phyloP scores from a whole-genome alignment of 2,113 vertebrate species.

The Neolamprologus cancellatus region DNA sequence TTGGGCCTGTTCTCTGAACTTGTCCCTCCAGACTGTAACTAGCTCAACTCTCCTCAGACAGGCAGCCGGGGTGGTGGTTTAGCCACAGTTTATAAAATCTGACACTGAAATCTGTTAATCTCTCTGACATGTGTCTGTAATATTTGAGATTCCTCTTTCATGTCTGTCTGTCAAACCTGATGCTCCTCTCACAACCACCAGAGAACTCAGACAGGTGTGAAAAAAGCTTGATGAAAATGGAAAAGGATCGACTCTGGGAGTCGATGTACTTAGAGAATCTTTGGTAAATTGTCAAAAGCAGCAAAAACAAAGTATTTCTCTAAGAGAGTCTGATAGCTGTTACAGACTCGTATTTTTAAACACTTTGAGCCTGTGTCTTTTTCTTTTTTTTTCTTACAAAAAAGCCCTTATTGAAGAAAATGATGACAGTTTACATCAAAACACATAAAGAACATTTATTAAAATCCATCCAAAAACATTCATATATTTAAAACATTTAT shows the following conservation, averaged over 20 bases:
- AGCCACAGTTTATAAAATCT: accelerated
- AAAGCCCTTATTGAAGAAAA: neutral
- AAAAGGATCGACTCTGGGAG: neutral
- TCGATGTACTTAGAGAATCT: neutral
- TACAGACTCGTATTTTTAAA: neutral
- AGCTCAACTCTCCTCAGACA: neutral
- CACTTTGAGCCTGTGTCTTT: neutral
- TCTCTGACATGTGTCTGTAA: accelerated
- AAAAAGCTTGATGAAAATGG: accelerated
- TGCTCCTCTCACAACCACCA: neutral
- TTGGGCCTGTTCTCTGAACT: neutral
- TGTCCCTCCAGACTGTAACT: neutral
- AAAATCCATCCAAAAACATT: neutral
- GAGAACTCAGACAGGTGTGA: accelerated
- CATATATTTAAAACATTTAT: neutral
- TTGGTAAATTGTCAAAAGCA: neutral
- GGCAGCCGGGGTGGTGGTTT: accelerated
- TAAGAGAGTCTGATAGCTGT: neutral
- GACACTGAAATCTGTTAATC: neutral
- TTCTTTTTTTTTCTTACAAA: neutral
- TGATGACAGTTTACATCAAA: neutral
- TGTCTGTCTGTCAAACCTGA: neutral
- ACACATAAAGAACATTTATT: neutral
- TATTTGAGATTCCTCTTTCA: neutral
- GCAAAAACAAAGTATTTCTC: neutral